Evolutionary conservation across 1,140 invertebrate species (phyloP).

Genomic region (Danaus melanippus): DNA sequence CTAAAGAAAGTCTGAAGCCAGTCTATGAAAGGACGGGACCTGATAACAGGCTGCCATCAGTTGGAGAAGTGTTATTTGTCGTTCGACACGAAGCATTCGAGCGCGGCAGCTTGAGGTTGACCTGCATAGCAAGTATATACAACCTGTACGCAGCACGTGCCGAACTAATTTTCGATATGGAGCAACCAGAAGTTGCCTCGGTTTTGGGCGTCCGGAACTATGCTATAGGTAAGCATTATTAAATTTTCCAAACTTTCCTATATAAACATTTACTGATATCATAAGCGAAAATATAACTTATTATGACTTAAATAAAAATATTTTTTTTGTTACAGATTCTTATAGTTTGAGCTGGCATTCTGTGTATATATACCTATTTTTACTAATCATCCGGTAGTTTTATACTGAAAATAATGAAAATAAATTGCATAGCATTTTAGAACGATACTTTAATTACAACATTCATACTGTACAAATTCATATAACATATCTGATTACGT

Average conservation of each 20-base stretch:
- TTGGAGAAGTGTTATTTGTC: conserved; percentile 70
- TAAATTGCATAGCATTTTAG: background rate
- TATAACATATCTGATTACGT: conserved; percentile 20
- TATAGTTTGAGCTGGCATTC: conserved; percentile 12
- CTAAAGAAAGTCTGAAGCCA: conserved; percentile 47
- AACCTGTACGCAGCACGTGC: conserved; percentile 74
- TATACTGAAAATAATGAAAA: conserved; percentile 4
- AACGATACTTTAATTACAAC: conserved; percentile 4
- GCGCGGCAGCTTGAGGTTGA: conserved; percentile 74
- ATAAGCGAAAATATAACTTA: conserved; percentile 10
- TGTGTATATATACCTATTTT: conserved; percentile 16
- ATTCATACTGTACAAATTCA: conserved; percentile 22
- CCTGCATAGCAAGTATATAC: conserved; percentile 78
- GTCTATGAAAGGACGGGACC: conserved; percentile 58
- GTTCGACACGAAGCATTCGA: conserved; percentile 74
- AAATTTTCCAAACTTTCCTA: conserved; percentile 12
- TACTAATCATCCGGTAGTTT: conserved; percentile 27
- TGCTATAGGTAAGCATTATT: conserved; percentile 47
- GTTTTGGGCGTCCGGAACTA: conserved; percentile 73
- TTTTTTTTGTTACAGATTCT: conserved; percentile 24
- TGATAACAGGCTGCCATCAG: conserved; percentile 56
- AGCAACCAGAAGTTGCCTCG: conserved; percentile 78
- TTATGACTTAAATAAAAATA: conserved; percentile 4
- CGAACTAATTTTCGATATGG: conserved; percentile 76
- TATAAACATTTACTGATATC: conserved; percentile 9